These are phyloP conservation scores for Drosophila subpulchrella DNA, from an alignment of 1,140 invertebrate genomes.

Conservation along the genomic window DNA sequence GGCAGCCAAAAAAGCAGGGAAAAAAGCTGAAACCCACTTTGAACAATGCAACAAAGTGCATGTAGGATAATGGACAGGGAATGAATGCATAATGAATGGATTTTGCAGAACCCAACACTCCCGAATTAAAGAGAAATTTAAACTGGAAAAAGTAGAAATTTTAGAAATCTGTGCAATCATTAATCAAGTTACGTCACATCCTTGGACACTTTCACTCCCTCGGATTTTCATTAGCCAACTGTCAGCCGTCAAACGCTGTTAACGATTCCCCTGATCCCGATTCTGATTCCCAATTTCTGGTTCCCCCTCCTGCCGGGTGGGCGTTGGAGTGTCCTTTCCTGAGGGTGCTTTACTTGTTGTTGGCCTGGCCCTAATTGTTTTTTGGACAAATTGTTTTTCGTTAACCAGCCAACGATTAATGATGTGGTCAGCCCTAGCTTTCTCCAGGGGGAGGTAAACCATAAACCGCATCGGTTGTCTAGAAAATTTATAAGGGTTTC, in stretches of 20 bases:
- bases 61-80: slow-evolving; percentile 31
- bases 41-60: slow-evolving; percentile 45
- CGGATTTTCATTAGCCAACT: slow-evolving; percentile 69
- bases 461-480: slow-evolving; percentile 70
- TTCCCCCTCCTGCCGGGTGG: slow-evolving; percentile 24
- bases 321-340: slow-evolving; percentile 30
- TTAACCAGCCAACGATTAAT: slow-evolving; percentile 70
- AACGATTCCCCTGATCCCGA: slow-evolving; percentile 25
- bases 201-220: slow-evolving; percentile 46
- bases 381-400: slow-evolving; percentile 77
- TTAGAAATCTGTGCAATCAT: slow-evolving; percentile 26
- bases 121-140: slow-evolving; percentile 50
- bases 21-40: slow-evolving; percentile 33
- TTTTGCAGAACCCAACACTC: slow-evolving; percentile 11
- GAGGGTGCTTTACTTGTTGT: slow-evolving; percentile 36
- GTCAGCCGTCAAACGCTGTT: slow-evolving; percentile 56
- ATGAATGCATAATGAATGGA: slow-evolving; percentile 33
- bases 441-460: slow-evolving; percentile 9
- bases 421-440: slow-evolving; percentile 53
- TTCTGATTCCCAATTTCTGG: slow-evolving; percentile 11
- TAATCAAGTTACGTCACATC: slow-evolving; percentile 53
- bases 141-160: slow-evolving; percentile 26
- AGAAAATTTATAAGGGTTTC: slow-evolving; percentile 48
- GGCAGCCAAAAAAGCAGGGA: slow-evolving; percentile 14
- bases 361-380: slow-evolving; percentile 58